Evolutionary conservation across 1,140 invertebrate genomes (phyloP).

Genomic region (Drosophila ogumai): DNA sequence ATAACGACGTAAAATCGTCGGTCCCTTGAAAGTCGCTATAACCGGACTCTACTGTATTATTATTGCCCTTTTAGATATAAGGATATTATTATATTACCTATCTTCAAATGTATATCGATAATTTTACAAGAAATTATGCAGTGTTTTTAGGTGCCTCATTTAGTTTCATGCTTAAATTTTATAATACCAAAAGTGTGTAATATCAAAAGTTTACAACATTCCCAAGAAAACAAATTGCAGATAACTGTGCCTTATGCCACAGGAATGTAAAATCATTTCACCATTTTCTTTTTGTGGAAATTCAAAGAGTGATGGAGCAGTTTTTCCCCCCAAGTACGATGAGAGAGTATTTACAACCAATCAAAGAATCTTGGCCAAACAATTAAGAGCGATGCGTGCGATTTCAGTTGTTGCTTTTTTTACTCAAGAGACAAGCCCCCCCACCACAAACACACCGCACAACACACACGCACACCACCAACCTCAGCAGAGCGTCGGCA

Average conservation of each 20-base stretch:
- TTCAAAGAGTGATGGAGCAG: background rate
- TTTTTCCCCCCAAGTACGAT: constrained; percentile 1
- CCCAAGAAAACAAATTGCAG: background rate
- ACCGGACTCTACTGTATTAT: too few species aligned
- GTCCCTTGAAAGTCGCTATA: too few species aligned
- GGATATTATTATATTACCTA: too few species aligned
- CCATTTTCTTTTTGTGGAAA: constrained; percentile 9
- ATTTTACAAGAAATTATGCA: background rate
- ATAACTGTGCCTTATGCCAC: background rate
- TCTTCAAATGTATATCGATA: too few species aligned
- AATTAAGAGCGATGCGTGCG: constrained; percentile 43
- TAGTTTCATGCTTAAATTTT: background rate
- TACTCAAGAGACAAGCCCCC: constrained; percentile 37
- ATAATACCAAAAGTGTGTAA: background rate
- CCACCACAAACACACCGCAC: constrained; percentile 19
- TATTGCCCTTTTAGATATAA: too few species aligned
- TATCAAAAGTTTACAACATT: background rate
- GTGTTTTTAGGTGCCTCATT: background rate
- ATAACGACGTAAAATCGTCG: background rate
- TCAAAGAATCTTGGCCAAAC: constrained; percentile 36
- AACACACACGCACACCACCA: constrained; percentile 8
- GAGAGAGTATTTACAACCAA: constrained; percentile 25
- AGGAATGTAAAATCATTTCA: constrained; percentile 3
- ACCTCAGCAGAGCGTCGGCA: constrained; percentile 22
- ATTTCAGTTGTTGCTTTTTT: constrained; percentile 30